Conservation (phyloP, 2,113 vertebrate genomes). For the Pyxicephalus adspersus region DNA sequence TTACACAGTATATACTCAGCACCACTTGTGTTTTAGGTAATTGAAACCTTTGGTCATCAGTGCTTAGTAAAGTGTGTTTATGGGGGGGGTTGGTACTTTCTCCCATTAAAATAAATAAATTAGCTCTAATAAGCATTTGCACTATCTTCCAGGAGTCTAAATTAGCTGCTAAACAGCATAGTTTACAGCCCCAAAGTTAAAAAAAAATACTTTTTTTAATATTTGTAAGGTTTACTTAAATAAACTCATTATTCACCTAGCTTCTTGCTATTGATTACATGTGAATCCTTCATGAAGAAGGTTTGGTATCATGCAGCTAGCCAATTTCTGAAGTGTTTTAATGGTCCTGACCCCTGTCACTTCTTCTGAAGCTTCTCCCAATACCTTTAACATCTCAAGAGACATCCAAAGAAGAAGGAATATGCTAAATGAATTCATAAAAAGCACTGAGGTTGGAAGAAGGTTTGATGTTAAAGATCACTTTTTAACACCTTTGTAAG, state of each 20-base stretch:
- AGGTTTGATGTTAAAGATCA: background rate
- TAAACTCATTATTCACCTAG: background rate
- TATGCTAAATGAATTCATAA: background rate
- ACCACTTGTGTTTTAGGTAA: too few species aligned
- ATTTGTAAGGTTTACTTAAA: background rate
- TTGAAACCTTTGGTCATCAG: too few species aligned
- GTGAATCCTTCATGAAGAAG: background rate
- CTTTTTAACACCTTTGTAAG: too few species aligned
- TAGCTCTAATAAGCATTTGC: too few species aligned
- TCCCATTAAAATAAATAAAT: too few species aligned
- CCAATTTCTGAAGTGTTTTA: background rate
- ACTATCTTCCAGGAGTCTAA: too few species aligned
- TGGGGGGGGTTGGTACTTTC: too few species aligned
- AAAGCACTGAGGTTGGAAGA: background rate
- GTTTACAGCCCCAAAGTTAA: too few species aligned
- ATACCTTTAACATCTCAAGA: background rate
- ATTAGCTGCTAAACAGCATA: too few species aligned
- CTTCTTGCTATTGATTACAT: conserved; percentile 6
- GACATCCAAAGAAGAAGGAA: background rate
- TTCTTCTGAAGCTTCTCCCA: background rate
- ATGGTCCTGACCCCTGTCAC: conserved; percentile 7
- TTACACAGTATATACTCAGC: too few species aligned
- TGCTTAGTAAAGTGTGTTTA: too few species aligned
- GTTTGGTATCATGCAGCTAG: background rate
- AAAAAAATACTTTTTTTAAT: background rate